phyloP scores from a whole-genome alignment of 2,888 invertebrate genomes.

The Anodontia alba region DNA sequence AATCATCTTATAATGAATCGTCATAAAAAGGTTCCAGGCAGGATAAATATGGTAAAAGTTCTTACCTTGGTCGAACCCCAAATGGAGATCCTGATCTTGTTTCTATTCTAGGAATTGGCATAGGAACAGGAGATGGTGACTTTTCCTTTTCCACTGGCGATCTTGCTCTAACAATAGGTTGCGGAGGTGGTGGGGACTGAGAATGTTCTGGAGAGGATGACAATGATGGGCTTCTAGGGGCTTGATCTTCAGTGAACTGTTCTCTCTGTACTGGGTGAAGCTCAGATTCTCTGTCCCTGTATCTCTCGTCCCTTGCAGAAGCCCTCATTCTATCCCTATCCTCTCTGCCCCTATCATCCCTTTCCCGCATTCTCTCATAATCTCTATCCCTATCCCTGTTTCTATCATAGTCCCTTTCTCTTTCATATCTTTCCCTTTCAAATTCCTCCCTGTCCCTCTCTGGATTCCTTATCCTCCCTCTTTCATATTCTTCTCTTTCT shows the following conservation, averaged over 20 bases:
- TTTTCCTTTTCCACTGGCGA: neutral
- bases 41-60: too few species aligned
- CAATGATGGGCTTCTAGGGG: conserved; percentile 65
- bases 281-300: conserved; percentile 27
- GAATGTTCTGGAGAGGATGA: conserved; percentile 15
- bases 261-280: neutral
- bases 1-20: too few species aligned
- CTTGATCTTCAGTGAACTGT: conserved; percentile 52
- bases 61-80: neutral
- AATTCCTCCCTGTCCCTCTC: neutral
- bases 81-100: neutral
- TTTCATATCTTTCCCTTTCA: neutral
- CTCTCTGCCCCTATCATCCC: conserved; percentile 25
- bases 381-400: conserved; percentile 34
- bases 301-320: neutral
- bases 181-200: conserved; percentile 1
- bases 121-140: neutral
- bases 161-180: neutral
- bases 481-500: conserved; percentile 42
- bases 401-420: conserved; percentile 47
- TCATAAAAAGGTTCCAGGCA: too few species aligned
- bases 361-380: conserved; percentile 40
- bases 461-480: conserved; percentile 20
- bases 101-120: conserved; percentile 9
- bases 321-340: conserved; percentile 35